Base-by-base conservation (phyloP, 2,113 vertebrate species). In the Sinocyclocheilus anshuiensis region DNA sequence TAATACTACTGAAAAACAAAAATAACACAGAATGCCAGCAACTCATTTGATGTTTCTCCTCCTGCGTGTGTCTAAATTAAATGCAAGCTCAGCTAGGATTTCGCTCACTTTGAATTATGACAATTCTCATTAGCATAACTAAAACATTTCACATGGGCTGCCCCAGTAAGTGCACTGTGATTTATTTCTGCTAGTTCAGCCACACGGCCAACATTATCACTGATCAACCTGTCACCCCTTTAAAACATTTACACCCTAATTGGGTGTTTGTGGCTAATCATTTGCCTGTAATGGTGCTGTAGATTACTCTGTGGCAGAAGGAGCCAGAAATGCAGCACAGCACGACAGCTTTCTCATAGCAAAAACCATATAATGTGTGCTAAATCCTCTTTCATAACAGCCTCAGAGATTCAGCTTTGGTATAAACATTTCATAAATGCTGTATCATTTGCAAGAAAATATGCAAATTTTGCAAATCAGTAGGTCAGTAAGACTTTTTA, bases 1-100 rank as follows among this genome's bases (percentile, higher is more conserved):
- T 87, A 83, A 87, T 91, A 90, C 82, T 86, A 91, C 89, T 90
- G 87, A 93, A 89, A 89, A 91, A 91, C 88, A 88, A 89, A 86
- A 91, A 89, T 91, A 87, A 86, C 36, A 59, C 16, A 42, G 67
- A 15, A 84, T 42, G 10, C 6, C 65, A 55, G 53, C 29, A 57
- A 90, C 88, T 89, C 87, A 86, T 92, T 91, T 92, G 18, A 63
- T 76, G 79, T 63, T 45, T 48, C 4, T 65, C 6, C 12, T 81
- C 18, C 18, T 76, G 33, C 33, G 63, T 80, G 72, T n/a, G 61
- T 53, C 22, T 18, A 45, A 55, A 80, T 48, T 2, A 63, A 65
- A 61, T 78, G 57, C 39, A 67, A 84, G 81, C 61, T 74, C 36
- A 45, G 86, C 76, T 84, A 55, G 39, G n/a, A 65, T 36, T 76